Conservation (phyloP, 2,797 vertebrate genomes). For the Emys orbicularis region DNA sequence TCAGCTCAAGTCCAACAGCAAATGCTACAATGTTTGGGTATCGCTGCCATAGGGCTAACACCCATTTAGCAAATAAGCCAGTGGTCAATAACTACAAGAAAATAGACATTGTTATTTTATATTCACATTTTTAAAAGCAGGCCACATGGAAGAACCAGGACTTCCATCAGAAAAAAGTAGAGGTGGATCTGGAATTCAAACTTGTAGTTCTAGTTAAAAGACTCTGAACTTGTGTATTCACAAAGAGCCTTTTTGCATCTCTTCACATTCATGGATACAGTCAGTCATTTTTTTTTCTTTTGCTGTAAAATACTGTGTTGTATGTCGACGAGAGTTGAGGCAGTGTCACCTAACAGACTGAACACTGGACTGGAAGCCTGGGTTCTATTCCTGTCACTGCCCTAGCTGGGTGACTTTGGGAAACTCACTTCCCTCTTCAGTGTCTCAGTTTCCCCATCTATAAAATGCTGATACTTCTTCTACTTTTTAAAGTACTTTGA, state of each 20-base stretch:
- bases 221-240: neutral
- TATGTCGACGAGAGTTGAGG: rapidly evolving
- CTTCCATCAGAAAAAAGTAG: neutral
- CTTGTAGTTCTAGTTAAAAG: neutral
- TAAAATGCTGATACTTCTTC: neutral
- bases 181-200: neutral
- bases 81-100: neutral
- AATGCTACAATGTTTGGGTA: neutral
- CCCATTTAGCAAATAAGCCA: neutral
- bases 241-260: neutral
- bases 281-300: neutral
- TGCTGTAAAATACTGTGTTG: neutral
- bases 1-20: neutral
- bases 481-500: neutral
- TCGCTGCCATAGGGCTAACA: neutral
- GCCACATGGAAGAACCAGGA: neutral
- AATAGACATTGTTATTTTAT: neutral
- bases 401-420: neutral
- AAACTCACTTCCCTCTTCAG: neutral
- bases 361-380: neutral
- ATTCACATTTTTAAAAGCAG: neutral
- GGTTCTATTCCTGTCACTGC: neutral
- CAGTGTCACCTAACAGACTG: rapidly evolving
- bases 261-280: neutral
- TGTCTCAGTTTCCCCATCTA: neutral